These are phyloP conservation scores for Toxotes lorentzi DNA, from an alignment of 2,797 vertebrate species.

Conservation along the genomic window DNA sequence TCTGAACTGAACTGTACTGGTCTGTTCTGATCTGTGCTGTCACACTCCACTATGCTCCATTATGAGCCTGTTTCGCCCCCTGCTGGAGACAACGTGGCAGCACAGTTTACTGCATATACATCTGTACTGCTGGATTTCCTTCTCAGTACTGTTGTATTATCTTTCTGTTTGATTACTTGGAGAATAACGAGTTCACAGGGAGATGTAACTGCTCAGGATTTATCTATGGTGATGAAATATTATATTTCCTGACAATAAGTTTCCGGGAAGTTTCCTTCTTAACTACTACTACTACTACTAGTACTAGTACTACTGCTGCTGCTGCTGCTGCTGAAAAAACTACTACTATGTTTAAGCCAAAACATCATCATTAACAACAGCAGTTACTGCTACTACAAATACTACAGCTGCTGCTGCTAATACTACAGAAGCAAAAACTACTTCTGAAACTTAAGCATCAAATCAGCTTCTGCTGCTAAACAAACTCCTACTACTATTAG, in stretches of 20 bases:
- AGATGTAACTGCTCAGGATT: too few species aligned
- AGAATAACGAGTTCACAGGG: neutral
- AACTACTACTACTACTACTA: neutral
- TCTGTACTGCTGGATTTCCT: neutral
- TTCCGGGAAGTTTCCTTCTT: too few species aligned
- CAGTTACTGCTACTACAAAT: neutral
- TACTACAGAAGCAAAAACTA: neutral
- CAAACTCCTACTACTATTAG: neutral
- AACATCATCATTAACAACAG: too few species aligned
- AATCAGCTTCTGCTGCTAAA: neutral
- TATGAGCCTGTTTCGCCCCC: constrained; percentile 19
- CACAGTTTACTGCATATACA: neutral
- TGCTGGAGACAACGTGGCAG: constrained; percentile 29
- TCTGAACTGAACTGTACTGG: neutral
- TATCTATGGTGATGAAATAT: neutral
- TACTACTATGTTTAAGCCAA: too few species aligned
- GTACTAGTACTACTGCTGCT: neutral
- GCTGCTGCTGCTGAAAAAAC: neutral
- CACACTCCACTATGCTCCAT: neutral
- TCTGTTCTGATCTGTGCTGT: constrained; percentile 44
- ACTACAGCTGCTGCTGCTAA: neutral
- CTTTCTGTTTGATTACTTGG: neutral
- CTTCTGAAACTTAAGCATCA: neutral
- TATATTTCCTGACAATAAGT: neutral
- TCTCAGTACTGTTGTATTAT: neutral